Conservation (phyloP, 2,888 invertebrate genomes). For the Baccha elongata region DNA sequence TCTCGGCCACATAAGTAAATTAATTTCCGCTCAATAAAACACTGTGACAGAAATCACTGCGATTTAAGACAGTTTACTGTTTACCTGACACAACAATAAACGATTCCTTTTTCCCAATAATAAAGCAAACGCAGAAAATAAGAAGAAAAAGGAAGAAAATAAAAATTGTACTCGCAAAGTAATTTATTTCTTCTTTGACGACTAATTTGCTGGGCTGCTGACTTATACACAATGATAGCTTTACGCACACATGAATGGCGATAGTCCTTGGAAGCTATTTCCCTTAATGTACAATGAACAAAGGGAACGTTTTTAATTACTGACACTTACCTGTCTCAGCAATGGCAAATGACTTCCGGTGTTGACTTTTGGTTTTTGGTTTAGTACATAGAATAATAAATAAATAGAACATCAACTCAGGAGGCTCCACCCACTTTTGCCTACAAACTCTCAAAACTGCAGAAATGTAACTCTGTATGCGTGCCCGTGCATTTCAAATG, state of each 20-base stretch:
- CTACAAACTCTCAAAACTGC: too few species aligned
- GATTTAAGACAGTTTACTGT: conserved; percentile 61
- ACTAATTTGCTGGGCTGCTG: conserved; percentile 37
- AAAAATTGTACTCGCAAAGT: conserved; percentile 46
- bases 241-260: conserved; percentile 18
- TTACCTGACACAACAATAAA: conserved; percentile 64
- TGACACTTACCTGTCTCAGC: conserved; percentile 24
- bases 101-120: conserved; percentile 33
- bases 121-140: neutral
- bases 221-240: conserved; percentile 4
- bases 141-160: conserved; percentile 4
- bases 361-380: conserved; percentile 3
- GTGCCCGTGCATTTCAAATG: too few species aligned
- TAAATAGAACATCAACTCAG: too few species aligned
- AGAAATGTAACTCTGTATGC: too few species aligned
- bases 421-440: too few species aligned
- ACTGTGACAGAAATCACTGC: conserved; percentile 62
- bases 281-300: neutral
- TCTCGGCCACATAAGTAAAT: conserved; percentile 55
- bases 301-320: conserved; percentile 54
- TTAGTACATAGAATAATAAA: too few species aligned
- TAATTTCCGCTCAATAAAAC: conserved; percentile 70
- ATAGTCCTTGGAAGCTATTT: conserved; percentile 21
- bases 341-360: conserved; percentile 35
- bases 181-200: conserved; percentile 53